phyloP scores from a whole-genome alignment of 1,140 invertebrate species.

The Frieseomelitta varia region DNA sequence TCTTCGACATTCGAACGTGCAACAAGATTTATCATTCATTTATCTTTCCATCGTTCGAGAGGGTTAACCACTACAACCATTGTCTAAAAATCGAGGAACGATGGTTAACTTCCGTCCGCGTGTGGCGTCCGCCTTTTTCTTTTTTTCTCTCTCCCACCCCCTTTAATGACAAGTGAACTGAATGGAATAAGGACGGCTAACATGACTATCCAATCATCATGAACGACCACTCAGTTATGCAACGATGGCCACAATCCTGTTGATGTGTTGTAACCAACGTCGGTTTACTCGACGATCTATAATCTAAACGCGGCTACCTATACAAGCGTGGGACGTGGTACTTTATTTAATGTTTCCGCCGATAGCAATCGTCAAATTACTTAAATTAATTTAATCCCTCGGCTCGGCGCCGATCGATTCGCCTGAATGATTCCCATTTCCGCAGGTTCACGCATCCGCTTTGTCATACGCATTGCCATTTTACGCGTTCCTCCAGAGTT shows the following conservation, averaged over 20 bases:
- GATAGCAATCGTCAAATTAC: constrained; percentile 72
- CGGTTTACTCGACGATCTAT: constrained; percentile 56
- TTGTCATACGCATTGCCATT: not conserved
- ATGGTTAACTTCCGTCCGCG: not conserved
- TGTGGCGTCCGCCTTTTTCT: not conserved
- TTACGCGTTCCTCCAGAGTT: not conserved
- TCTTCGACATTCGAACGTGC: not conserved
- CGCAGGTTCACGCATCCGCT: not conserved
- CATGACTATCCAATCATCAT: constrained; percentile 68
- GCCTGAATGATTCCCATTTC: constrained; percentile 53
- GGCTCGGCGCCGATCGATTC: constrained; percentile 51
- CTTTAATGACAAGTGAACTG: constrained; percentile 59
- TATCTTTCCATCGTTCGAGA: not conserved
- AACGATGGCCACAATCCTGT: constrained; percentile 72
- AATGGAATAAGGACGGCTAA: constrained; percentile 15
- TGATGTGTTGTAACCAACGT: constrained; percentile 50
- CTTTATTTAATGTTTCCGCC: constrained; percentile 75
- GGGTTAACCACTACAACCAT: not conserved
- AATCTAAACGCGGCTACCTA: constrained; percentile 64
- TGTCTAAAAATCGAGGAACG: not conserved
- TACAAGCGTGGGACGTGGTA: constrained; percentile 47
- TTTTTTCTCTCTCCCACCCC: not conserved
- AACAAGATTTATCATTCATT: not conserved
- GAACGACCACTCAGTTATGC: constrained; percentile 77
- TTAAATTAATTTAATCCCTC: constrained; percentile 71